Base-by-base conservation (phyloP, 2,113 vertebrate species). In the Polypterus bichir region DNA sequence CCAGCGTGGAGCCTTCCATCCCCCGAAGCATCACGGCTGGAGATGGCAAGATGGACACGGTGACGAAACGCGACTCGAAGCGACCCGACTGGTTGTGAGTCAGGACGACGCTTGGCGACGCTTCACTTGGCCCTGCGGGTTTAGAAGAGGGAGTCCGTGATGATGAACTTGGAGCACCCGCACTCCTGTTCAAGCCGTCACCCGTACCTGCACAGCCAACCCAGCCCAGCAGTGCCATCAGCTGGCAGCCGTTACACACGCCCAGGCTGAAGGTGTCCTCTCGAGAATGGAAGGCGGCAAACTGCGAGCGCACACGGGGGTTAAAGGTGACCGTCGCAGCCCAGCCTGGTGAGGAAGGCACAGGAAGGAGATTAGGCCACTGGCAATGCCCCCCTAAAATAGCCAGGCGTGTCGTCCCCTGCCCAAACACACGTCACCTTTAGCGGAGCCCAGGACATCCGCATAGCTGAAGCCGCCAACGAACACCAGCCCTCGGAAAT, bases 401-500 rank as follows among this genome's bases (percentile, higher is more conserved):
- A 27, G 27, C 27, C 27, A 27, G 27, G 27, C 27, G 27, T 27
- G 27, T 27, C 27, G 27, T 27, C 27, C 27, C 27, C 27, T 27
- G 27, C 27, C 27, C 27, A 27, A 27, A 2, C 27, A 27, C 27
- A 1, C 3, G 68, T n/a, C 7, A 87, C 93, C 93, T 88, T 92
- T 95, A 53, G 91, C 92, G 27, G 93, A 97, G 9, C 92, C 93
- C 45, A 97, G 76, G 4, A 94, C 92, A 0, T 97, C 93, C 0
- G 86, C 93, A 0, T 92, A 97, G 76, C 93, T 97, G 73, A 97
- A 97, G 10, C 93, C 93, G 1, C 93, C 93, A 0, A 97, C 93
- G 9, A 95, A 97, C 54, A 92, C 91, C 5, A 94, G 74, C 0
- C 88, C 87, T 0, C 80, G 81, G 68, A 95, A 97, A 0, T 70